These are phyloP conservation scores for Sarcophaga variegata DNA, from an alignment of 2,888 invertebrate species.

Conservation along the genomic window DNA sequence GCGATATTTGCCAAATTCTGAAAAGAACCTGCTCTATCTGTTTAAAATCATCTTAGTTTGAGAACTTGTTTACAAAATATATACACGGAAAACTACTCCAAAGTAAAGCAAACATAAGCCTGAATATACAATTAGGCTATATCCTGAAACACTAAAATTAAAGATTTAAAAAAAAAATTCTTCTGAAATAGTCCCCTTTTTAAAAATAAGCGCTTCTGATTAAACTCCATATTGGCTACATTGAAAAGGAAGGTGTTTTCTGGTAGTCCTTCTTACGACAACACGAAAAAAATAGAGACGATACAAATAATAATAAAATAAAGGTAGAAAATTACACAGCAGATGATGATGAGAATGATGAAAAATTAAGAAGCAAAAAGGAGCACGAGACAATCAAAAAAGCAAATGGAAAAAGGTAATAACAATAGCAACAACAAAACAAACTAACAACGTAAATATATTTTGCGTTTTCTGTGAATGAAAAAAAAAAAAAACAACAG, in stretches of 20 bases:
- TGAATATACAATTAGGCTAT: too few species aligned
- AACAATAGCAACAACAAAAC: conserved; percentile 26
- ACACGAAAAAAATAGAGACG: neutral
- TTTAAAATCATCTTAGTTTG: too few species aligned
- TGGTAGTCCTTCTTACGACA: neutral
- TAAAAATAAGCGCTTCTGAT: too few species aligned
- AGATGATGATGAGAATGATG: conserved; percentile 52
- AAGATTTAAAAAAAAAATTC: too few species aligned
- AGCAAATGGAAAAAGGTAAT: neutral
- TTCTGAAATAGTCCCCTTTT: too few species aligned
- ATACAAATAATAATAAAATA: too few species aligned
- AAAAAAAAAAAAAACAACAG: conserved; percentile 49
- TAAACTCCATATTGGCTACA: neutral
- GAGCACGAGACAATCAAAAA: conserved; percentile 55
- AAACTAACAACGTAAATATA: conserved; percentile 42
- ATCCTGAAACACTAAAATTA: too few species aligned
- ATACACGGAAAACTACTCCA: too few species aligned
- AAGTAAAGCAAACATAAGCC: too few species aligned
- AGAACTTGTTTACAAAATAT: too few species aligned
- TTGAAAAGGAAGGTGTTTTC: conserved; percentile 45
- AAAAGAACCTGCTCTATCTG: too few species aligned
- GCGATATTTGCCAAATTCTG: too few species aligned
- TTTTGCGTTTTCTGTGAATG: conserved; percentile 53
- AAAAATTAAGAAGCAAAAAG: conserved; percentile 45
- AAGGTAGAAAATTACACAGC: conserved; percentile 54